A percentile compares a stretch with the other conserved stretches of the same genome.
phyloP scores from a whole-genome alignment of 2,797 vertebrate genomes.

The Botia almorhae region DNA sequence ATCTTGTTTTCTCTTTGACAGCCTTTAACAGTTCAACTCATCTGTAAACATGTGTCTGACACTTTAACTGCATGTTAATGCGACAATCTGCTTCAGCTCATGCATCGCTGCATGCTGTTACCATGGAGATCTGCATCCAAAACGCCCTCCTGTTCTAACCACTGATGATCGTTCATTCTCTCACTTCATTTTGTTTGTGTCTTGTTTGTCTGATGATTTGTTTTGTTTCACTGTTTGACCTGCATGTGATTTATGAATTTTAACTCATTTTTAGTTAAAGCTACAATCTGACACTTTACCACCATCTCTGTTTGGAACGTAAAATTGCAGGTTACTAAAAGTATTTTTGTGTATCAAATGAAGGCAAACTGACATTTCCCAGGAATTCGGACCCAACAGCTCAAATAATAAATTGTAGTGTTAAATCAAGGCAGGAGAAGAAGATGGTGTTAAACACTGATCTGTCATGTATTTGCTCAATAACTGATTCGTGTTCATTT shows the following conservation, averaged over 20 bases:
- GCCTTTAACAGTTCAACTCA: background rate
- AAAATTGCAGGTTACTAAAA: no score
- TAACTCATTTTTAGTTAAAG: background rate
- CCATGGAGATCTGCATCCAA: background rate
- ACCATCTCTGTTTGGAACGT: no score
- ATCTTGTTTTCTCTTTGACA: background rate
- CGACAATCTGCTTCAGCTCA: background rate
- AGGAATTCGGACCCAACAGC: no score
- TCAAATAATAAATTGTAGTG: no score
- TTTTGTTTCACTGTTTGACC: background rate
- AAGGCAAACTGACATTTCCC: no score
- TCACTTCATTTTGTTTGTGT: background rate
- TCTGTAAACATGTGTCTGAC: slow-evolving; percentile 3
- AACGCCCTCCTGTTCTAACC: slow-evolving; percentile 6
- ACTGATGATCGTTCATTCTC: background rate
- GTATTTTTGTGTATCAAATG: no score
- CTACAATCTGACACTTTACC: no score
- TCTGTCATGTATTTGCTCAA: no score
- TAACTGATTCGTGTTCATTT: no score
- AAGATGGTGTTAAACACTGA: no score
- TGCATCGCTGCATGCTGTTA: slow-evolving; percentile 8
- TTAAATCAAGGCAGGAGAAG: no score
- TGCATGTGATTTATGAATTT: slow-evolving; percentile 20
- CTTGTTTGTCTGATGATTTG: background rate
- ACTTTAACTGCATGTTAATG: slow-evolving; percentile 5